A percentile compares a stretch with the other conserved stretches of the same genome.
These are phyloP conservation scores for Acinonyx jubatus DNA, from an alignment of 2,113 vertebrate genomes.

Conservation along the genomic window DNA sequence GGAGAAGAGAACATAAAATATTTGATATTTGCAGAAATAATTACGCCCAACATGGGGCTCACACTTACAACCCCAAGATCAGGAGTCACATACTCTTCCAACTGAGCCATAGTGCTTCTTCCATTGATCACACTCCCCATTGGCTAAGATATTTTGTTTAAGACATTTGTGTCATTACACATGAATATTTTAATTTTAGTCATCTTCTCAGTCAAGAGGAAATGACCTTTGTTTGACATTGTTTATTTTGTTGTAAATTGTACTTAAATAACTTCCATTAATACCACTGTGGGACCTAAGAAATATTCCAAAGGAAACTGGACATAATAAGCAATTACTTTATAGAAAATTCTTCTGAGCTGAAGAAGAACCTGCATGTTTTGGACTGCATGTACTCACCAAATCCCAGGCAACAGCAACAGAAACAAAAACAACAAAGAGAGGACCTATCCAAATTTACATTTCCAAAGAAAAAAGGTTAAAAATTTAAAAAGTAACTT, in stretches of 20 bases:
- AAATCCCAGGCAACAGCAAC: neutral
- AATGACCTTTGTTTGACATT: constrained; percentile 19
- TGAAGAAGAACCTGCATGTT: neutral
- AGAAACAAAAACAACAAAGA: neutral
- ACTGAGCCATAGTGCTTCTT: neutral
- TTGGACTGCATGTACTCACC: neutral
- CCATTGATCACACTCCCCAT: neutral
- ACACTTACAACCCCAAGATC: neutral
- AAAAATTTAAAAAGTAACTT: neutral
- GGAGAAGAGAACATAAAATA: neutral
- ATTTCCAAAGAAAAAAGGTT: neutral
- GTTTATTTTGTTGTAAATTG: neutral
- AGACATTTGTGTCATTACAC: neutral
- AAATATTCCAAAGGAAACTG: neutral
- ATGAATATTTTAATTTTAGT: constrained; percentile 23
- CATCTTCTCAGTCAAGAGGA: neutral
- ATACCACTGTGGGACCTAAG: neutral
- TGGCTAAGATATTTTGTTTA: neutral
- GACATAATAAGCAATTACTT: neutral
- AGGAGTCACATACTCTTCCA: neutral
- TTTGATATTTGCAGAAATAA: too few species aligned
- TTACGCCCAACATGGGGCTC: neutral
- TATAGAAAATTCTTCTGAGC: neutral
- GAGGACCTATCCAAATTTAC: neutral
- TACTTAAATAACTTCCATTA: constrained; percentile 19